Conservation (phyloP, 2,113 vertebrate genomes). For the Cyprinus carpio region DNA sequence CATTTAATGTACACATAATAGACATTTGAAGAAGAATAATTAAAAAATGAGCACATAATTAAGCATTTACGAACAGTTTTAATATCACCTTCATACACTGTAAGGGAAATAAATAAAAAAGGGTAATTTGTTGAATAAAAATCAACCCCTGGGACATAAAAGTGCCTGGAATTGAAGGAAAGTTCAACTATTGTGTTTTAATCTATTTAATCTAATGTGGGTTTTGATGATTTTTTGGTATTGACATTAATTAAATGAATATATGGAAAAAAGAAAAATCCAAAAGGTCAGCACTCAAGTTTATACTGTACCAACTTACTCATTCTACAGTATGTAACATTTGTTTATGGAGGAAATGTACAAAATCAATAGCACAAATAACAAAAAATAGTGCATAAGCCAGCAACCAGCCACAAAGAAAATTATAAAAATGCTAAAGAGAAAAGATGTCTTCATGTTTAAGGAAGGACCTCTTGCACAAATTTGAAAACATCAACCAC, state of each 20-base stretch:
- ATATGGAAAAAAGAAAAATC: neutral
- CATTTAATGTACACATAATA: neutral
- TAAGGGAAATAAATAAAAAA: neutral
- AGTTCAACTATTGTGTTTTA: neutral
- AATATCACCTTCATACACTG: neutral
- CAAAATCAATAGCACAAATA: neutral
- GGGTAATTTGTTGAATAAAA: neutral
- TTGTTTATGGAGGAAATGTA: neutral
- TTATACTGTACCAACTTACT: neutral
- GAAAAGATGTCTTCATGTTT: neutral
- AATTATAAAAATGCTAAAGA: neutral
- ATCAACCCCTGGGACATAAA: neutral
- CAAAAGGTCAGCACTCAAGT: neutral
- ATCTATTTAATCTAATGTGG: neutral
- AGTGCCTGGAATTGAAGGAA: neutral
- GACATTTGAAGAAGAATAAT: neutral
- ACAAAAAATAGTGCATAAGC: neutral
- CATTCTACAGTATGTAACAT: neutral
- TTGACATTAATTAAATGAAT: too few relatives aligned
- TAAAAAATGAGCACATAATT: neutral
- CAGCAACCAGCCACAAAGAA: neutral
- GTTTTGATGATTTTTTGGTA: neutral
- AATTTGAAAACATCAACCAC: neutral
- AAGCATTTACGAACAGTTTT: neutral
- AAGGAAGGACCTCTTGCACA: neutral